phyloP scores from a whole-genome alignment of 2,888 invertebrate species.

The Acleris literana region DNA sequence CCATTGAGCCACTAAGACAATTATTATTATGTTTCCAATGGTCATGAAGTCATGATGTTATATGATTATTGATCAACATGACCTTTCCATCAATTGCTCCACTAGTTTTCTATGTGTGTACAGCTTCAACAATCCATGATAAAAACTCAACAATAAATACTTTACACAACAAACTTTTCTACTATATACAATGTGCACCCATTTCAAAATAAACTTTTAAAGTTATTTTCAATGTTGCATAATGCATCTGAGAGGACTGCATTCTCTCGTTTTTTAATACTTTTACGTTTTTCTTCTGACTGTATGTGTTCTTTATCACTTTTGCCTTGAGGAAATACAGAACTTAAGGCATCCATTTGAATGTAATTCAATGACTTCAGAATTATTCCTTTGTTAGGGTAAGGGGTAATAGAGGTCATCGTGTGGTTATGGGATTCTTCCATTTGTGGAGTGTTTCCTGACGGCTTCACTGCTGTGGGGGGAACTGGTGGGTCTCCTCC shows the following conservation, averaged over 20 bases:
- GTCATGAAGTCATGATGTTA: too few species aligned
- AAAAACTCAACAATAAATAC: constrained; percentile 19
- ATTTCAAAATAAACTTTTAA: constrained; percentile 73
- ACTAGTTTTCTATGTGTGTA: background rate
- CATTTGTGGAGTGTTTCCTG: constrained; percentile 37
- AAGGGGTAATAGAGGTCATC: constrained; percentile 58
- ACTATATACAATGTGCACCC: constrained; percentile 31
- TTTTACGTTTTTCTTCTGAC: constrained; percentile 47
- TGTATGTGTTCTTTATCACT: constrained; percentile 43
- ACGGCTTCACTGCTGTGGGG: constrained; percentile 41
- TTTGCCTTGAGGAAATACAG: constrained; percentile 59
- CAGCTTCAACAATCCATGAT: constrained; percentile 14
- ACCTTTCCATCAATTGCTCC: too few species aligned
- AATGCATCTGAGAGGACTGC: constrained; percentile 68
- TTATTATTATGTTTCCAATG: too few species aligned
- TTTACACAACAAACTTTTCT: constrained; percentile 36
- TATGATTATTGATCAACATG: too few species aligned
- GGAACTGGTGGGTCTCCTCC: constrained; percentile 39
- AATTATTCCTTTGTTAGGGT: constrained; percentile 73
- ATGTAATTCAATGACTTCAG: constrained; percentile 77
- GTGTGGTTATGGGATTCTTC: constrained; percentile 43
- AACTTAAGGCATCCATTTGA: constrained; percentile 78
- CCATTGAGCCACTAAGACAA: too few species aligned
- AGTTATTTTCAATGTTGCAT: constrained; percentile 72
- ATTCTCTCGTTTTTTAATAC: constrained; percentile 54